A percentile compares a stretch with the other conserved stretches of the same genome.
Evolutionary conservation across 2,113 vertebrate species (phyloP).

Genomic region (Saccopteryx bilineata): DNA sequence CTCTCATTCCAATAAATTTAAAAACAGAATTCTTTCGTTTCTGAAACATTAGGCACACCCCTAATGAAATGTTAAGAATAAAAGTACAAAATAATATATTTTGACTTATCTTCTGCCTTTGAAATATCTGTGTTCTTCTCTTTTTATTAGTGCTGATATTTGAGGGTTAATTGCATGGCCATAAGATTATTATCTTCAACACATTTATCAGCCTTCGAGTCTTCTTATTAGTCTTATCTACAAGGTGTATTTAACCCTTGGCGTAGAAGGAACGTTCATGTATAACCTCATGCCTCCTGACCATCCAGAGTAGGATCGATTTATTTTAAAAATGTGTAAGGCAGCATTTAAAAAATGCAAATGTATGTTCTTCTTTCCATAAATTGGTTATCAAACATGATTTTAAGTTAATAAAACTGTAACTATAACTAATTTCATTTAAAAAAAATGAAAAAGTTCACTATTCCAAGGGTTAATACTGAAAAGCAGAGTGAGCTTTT

Average conservation of each 20-base stretch:
- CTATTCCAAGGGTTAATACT: neutral
- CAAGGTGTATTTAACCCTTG: conserved; percentile 22
- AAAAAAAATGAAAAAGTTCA: no score
- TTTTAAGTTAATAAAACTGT: no score
- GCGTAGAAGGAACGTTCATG: no score
- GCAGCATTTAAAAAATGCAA: no score
- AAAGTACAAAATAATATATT: neutral
- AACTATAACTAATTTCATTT: no score
- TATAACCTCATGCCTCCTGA: no score
- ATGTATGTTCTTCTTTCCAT: no score
- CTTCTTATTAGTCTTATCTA: conserved; percentile 22
- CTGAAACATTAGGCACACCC: neutral
- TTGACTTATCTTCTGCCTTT: neutral
- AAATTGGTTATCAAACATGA: no score
- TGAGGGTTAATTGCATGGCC: neutral
- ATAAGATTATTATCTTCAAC: conserved; percentile 26
- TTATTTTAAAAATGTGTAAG: no score
- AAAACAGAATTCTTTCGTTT: conserved; percentile 50
- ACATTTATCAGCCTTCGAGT: conserved; percentile 15
- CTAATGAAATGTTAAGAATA: conserved; percentile 38
- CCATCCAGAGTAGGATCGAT: no score
- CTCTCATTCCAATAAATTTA: neutral
- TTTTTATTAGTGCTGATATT: conserved; percentile 26
- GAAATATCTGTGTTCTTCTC: neutral
- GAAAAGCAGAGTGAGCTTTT: neutral